Evolutionary conservation across 2,113 vertebrate genomes (phyloP).

Genomic region (Eptesicus fuscus): DNA sequence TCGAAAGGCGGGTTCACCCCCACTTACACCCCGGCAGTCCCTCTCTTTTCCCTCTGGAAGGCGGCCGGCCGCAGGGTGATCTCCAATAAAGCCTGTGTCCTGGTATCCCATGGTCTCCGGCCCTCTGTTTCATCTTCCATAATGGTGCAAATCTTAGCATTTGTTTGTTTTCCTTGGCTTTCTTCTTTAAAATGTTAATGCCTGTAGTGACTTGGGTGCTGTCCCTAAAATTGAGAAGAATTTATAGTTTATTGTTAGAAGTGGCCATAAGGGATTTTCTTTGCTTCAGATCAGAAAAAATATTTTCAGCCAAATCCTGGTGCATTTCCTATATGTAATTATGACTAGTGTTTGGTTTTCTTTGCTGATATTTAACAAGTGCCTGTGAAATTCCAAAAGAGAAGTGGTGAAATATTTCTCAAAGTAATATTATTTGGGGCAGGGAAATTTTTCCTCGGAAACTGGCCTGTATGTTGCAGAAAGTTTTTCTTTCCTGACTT

Average conservation of each 20-base stretch:
- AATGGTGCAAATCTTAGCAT: background rate
- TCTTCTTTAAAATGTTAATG: constrained; percentile 5
- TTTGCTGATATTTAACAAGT: background rate
- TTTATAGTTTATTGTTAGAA: constrained; percentile 28
- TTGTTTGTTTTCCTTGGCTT: background rate
- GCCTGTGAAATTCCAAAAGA: background rate
- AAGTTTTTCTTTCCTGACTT: background rate
- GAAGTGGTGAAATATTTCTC: constrained; percentile 7
- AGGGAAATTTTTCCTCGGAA: background rate
- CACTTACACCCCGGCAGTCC: too few relatives aligned
- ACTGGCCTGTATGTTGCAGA: background rate
- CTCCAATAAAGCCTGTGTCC: too few relatives aligned
- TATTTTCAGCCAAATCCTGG: background rate
- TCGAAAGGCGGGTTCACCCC: too few relatives aligned
- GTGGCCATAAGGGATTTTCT: background rate
- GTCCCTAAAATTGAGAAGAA: background rate
- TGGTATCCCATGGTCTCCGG: too few relatives aligned
- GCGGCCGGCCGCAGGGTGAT: too few relatives aligned
- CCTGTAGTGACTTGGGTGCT: background rate
- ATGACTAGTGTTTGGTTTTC: background rate
- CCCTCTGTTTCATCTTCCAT: too few relatives aligned
- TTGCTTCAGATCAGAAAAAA: background rate
- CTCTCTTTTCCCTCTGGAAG: too few relatives aligned
- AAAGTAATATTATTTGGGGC: background rate
- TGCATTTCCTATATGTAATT: background rate